Percentiles rank a stretch among this genome's conserved stretches.
Conservation (phyloP, 1,140 invertebrate species). For the Drosophila varians region DNA sequence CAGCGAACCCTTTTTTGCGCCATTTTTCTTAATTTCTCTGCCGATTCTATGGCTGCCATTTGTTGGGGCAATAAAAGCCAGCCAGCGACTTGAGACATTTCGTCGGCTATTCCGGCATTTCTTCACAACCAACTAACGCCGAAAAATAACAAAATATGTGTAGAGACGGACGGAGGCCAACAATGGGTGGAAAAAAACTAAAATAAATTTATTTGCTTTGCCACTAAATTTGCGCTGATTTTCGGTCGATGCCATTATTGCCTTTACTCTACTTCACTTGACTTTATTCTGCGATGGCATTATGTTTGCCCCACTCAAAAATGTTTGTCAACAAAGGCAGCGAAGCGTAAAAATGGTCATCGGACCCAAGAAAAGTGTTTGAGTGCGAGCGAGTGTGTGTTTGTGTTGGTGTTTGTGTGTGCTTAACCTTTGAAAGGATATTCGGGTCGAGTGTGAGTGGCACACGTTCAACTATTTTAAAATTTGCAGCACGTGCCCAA, state of each 20-base stretch:
- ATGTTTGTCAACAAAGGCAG: constrained; percentile 79
- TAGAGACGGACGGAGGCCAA: constrained; percentile 9
- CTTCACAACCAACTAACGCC: neutral
- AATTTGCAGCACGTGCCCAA: constrained; percentile 81
- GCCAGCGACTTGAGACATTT: constrained; percentile 73
- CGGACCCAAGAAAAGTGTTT: constrained; percentile 5
- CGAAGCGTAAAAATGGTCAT: constrained; percentile 68
- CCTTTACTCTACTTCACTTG: neutral
- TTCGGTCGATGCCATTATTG: constrained; percentile 40
- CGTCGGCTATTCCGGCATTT: constrained; percentile 21
- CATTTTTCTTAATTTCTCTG: constrained; percentile 74
- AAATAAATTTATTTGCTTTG: constrained; percentile 81
- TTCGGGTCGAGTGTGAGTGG: constrained; percentile 57
- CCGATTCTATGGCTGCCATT: constrained; percentile 47
- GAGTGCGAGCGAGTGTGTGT: constrained; percentile 8
- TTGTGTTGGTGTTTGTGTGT: constrained; percentile 23
- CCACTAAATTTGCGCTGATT: constrained; percentile 81
- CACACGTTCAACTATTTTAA: constrained; percentile 77
- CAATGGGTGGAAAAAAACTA: constrained; percentile 54
- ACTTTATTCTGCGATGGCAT: constrained; percentile 24
- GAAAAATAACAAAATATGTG: constrained; percentile 6
- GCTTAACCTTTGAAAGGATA: constrained; percentile 50
- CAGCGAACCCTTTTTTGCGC: constrained; percentile 65
- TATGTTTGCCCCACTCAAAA: constrained; percentile 65
- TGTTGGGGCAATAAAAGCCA: constrained; percentile 65